A percentile compares a stretch with the other conserved stretches of the same genome.
Evolutionary conservation across 2,113 vertebrate genomes (phyloP).

Genomic region (Falco punctatus): DNA sequence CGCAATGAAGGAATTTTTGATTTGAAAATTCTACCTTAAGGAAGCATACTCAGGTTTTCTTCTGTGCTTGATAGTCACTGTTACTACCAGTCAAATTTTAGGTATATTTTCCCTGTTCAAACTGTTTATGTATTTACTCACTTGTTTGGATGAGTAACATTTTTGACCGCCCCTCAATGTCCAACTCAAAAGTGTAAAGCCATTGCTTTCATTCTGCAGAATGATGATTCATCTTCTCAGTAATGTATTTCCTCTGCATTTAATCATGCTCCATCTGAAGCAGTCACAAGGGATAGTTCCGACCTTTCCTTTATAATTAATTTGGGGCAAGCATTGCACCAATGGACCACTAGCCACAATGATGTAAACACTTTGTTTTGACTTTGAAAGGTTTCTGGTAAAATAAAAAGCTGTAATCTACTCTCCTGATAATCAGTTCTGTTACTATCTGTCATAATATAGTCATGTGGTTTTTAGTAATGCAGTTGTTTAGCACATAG

Average conservation of each 20-base stretch:
- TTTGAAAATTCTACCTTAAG: not conserved
- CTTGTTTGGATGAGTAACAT: slow-evolving; percentile 33
- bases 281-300: slow-evolving; percentile 29
- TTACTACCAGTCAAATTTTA: not conserved
- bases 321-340: not conserved
- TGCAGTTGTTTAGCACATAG: slow-evolving; percentile 22
- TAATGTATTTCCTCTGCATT: slow-evolving; percentile 37
- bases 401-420: slow-evolving; percentile 51
- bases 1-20: not conserved
- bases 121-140: not conserved
- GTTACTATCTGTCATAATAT: slow-evolving; percentile 1
- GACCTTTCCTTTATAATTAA: slow-evolving; percentile 9
- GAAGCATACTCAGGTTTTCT: not conserved
- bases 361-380: slow-evolving; percentile 9
- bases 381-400: slow-evolving; percentile 54
- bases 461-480: slow-evolving; percentile 47
- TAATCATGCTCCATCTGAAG: slow-evolving; percentile 31
- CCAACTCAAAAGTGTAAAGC: slow-evolving; percentile 50
- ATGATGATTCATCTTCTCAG: slow-evolving; percentile 59
- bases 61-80: not conserved
- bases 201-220: slow-evolving; percentile 55
- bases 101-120: not conserved
- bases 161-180: slow-evolving; percentile 1
- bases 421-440: slow-evolving; percentile 29
- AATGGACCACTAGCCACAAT: slow-evolving; percentile 23